Evolutionary conservation across 2,797 vertebrate species (phyloP), one percentile per base, ranked within the genome.

Genomic region (Coranthus polyacanthus): DNA sequence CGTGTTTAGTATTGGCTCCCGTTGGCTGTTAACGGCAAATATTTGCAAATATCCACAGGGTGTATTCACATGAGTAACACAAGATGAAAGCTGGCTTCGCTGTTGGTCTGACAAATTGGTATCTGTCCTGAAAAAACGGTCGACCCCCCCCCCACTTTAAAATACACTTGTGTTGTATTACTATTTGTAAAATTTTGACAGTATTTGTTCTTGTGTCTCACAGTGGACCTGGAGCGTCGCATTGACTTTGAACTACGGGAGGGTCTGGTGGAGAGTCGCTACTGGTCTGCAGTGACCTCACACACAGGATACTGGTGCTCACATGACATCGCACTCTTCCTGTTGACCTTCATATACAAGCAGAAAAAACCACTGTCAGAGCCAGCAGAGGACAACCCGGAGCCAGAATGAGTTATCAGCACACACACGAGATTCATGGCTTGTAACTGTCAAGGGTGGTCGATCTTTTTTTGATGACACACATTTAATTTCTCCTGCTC

Each of bases 221-320:
- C 80, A 98, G 97, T 96, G 93, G 97, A 99, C 63, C 84, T 99
- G 94, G 96, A 99, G 87, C 95, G 95, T 61, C 95, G 98, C 72
- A 94, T 99, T 2, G 98, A 99, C 90, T 99, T 96, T 43, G 98
- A 99, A 88, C 96, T 99, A 64, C 91, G 97, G 73, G 98, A 99
- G 88, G 97, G 98, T 69, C 84, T 99, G 11, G 98, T 99, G 89
- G 97, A 99, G 89, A 99, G 96, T 88, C 95, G 98, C 73, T 99
- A 98, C 72, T 99, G 97, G 98, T 99, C 98, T 0, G 96, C 97
- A 0, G 97, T 99, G 88, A 99, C 98, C 0, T 99, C 98, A 0
- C 98, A 99, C 90, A 99, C 98, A 12, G 95, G 96, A 66, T 99
- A 99, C 59, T 99, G 98, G 98, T 97, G 95, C 37, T 99, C 98